These are phyloP conservation scores for Chondrilla cf. caribensis DNA, from an alignment of 37 sponge, comb jelly and placozoan genomes.

Conservation along the genomic window DNA sequence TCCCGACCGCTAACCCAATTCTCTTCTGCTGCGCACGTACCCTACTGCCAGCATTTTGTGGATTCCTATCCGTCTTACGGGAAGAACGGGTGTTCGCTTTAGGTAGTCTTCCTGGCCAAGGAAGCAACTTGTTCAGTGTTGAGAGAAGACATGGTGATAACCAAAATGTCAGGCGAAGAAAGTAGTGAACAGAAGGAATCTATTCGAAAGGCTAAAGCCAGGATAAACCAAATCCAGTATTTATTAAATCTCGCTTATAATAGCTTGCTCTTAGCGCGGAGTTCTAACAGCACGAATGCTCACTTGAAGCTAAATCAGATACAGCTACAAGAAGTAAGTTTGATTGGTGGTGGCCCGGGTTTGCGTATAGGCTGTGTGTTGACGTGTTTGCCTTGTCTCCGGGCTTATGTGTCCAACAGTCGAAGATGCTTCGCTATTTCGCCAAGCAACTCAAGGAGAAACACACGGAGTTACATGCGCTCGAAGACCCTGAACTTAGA, in stretches of 20 bases:
- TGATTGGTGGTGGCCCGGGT: too few species aligned
- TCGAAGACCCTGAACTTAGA: neutral
- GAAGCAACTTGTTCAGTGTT: neutral
- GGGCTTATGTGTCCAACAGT: neutral
- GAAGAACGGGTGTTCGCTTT: too few species aligned
- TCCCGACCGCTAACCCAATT: too few species aligned
- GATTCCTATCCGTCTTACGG: too few species aligned
- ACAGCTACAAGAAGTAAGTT: neutral
- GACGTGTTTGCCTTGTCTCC: too few species aligned
- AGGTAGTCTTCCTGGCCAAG: too few species aligned
- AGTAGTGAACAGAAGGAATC: neutral
- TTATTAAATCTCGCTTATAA: conserved; percentile 39
- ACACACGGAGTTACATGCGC: conserved; percentile 31
- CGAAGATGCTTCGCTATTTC: conserved; percentile 51
- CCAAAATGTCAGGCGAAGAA: neutral
- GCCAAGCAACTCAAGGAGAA: conserved; percentile 58
- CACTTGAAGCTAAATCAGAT: neutral
- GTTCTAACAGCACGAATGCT: neutral
- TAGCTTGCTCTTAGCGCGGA: conserved; percentile 19
- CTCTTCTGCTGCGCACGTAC: too few species aligned
- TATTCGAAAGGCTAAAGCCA: conserved; percentile 8
- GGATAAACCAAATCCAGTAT: conserved; percentile 42
- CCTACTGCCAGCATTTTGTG: too few species aligned
- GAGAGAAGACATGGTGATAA: conserved; percentile 4
- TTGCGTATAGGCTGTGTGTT: too few species aligned